phyloP scores from a whole-genome alignment of 2,797 vertebrate species.

The Merluccius polli region DNA sequence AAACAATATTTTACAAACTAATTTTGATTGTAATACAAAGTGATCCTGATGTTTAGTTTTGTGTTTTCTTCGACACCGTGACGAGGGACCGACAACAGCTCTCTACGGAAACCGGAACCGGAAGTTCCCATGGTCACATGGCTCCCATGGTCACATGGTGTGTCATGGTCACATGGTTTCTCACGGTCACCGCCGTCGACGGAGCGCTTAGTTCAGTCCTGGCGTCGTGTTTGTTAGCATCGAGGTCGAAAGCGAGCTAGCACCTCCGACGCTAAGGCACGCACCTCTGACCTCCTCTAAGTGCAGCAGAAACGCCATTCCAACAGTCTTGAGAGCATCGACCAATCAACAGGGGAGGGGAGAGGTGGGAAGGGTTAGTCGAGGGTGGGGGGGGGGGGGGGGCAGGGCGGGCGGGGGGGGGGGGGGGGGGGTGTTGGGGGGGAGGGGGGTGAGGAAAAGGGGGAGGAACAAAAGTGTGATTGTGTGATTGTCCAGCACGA shows the following conservation, averaged over 20 bases:
- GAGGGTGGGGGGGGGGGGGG: background rate
- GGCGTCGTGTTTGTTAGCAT: conserved; percentile 37
- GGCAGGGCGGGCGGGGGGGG: conserved; percentile 11
- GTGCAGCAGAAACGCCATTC: conserved; percentile 53
- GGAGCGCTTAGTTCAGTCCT: background rate
- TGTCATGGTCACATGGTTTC: conserved; percentile 56
- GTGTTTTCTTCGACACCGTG: conserved; percentile 40
- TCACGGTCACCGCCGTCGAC: conserved; percentile 7
- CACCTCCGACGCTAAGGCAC: no score
- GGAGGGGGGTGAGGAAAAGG: conserved; percentile 37
- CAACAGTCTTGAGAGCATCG: conserved; percentile 46
- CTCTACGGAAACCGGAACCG: conserved; percentile 43
- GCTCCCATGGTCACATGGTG: conserved; percentile 56
- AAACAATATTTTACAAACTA: conserved; percentile 74
- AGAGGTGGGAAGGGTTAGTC: background rate
- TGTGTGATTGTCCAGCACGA: conserved; percentile 32
- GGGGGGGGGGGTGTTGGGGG: conserved; percentile 13
- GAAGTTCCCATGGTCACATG: conserved; percentile 54
- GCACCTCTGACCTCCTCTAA: conserved; percentile 29
- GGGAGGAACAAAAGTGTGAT: conserved; percentile 35
- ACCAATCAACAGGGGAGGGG: conserved; percentile 26
- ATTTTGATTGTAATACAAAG: conserved; percentile 62
- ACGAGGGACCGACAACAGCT: conserved; percentile 52
- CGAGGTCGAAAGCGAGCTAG: background rate
- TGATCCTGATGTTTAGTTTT: conserved; percentile 56